Conservation (phyloP, 35 echinoderm and acorn worm genomes). For the Holothuria glaberrima region DNA sequence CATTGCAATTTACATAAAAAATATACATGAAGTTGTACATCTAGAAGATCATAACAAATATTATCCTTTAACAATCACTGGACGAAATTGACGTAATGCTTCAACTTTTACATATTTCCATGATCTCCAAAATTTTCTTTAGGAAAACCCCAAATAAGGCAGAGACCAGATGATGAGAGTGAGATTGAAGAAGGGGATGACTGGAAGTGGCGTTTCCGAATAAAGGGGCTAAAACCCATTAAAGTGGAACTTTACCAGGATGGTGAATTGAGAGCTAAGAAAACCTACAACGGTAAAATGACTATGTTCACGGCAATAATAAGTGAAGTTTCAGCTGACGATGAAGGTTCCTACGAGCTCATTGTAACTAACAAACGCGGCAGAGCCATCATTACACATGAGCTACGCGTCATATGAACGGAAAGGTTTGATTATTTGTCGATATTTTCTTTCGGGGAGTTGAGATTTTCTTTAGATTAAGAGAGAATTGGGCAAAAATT, state of each 20-base stretch:
- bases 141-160: conserved; percentile 5
- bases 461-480: too few species aligned
- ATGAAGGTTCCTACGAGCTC: neutral
- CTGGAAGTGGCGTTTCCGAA: conserved; percentile 8
- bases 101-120: too few species aligned
- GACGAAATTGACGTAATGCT: too few species aligned
- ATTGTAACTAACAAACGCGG: neutral
- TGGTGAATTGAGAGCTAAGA: neutral
- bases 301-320: conserved; percentile 24
- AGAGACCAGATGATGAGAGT: neutral
- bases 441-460: too few species aligned
- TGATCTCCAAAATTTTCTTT: neutral
- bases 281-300: neutral
- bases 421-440: too few species aligned
- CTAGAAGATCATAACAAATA: too few species aligned
- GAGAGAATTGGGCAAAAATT: too few species aligned
- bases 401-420: neutral
- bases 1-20: too few species aligned
- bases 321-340: neutral
- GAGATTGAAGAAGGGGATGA: neutral
- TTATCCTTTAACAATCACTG: too few species aligned
- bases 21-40: too few species aligned
- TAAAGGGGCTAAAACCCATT: conserved; percentile 14
- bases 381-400: neutral
- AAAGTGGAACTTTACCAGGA: conserved; percentile 18